Percentiles rank a stretch among this genome's conserved stretches.
These are phyloP conservation scores for Arothron firmamentum DNA, from an alignment of 2,113 vertebrate species.

Conservation along the genomic window DNA sequence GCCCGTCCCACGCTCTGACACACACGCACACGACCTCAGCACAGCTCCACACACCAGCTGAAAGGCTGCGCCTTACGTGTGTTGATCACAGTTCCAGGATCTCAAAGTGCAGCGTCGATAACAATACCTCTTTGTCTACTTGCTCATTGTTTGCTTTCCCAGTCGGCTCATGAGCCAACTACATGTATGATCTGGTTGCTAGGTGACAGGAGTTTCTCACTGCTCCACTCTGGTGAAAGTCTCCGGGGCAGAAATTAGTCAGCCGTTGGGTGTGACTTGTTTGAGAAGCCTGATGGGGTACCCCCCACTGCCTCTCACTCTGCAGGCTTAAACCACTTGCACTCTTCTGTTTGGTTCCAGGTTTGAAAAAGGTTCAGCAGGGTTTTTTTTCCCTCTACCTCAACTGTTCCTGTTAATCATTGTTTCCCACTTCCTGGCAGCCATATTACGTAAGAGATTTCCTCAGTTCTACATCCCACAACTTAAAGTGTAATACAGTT, in stretches of 20 bases:
- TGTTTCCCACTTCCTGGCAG: conserved; percentile 63
- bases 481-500: conserved; percentile 34
- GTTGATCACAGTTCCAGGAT: conserved; percentile 2
- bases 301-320: conserved; percentile 22
- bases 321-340: conserved; percentile 7
- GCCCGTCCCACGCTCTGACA: background rate
- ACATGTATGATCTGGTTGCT: conserved; percentile 38
- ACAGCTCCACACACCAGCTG: background rate
- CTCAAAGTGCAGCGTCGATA: conserved; percentile 37
- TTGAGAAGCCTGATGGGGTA: conserved; percentile 17
- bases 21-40: background rate
- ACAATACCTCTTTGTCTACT: background rate
- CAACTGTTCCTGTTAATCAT: conserved; percentile 21
- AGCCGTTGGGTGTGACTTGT: conserved; percentile 51
- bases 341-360: conserved; percentile 10
- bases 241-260: conserved; percentile 56
- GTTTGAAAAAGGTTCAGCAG: background rate
- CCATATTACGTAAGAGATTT: conserved; percentile 50
- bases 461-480: conserved; percentile 37
- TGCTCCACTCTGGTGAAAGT: conserved; percentile 29
- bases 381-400: conserved; percentile 5
- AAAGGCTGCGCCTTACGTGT: background rate
- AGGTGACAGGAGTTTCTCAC: conserved; percentile 45
- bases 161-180: conserved; percentile 26
- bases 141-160: conserved; percentile 48